Conservation (phyloP, 2,113 vertebrate species). For the Eulacestoma nigropectus region DNA sequence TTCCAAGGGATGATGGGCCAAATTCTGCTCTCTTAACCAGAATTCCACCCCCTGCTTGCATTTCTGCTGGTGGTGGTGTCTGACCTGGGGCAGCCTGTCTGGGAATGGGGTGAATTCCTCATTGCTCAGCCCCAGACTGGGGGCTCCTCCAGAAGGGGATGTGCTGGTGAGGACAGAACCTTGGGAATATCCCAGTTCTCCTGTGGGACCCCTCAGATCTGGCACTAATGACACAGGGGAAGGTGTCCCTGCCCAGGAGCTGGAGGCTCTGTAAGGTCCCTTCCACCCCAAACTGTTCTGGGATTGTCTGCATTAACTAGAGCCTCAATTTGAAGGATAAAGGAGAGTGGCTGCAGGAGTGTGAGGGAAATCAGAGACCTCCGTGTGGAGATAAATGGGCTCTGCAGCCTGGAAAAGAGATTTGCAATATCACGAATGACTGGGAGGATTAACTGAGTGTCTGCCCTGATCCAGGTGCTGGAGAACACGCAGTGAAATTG, state of each 20-base stretch:
- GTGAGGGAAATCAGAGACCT: not conserved
- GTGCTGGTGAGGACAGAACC: not conserved
- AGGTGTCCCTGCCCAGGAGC: not conserved
- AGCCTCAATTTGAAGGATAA: not conserved
- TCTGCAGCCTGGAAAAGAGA: not conserved
- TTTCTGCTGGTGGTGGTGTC: not conserved
- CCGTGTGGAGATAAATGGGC: not conserved
- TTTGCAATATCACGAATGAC: not conserved
- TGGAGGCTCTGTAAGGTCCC: not conserved
- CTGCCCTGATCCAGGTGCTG: not conserved
- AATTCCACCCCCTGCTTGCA: not conserved
- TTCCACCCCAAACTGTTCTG: not conserved
- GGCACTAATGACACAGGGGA: too few species aligned
- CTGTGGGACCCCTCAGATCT: accelerated
- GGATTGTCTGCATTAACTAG: not conserved
- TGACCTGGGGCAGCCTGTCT: not conserved
- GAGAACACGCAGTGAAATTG: not conserved
- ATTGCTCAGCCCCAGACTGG: not conserved
- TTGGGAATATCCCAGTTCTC: not conserved
- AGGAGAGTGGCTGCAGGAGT: not conserved
- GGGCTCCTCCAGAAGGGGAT: accelerated
- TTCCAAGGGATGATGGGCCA: not conserved
- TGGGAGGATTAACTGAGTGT: not conserved
- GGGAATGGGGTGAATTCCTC: not conserved
- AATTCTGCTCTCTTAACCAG: not conserved